Percentiles rank a stretch among this genome's conserved stretches.
These are phyloP conservation scores for Ellobium chinense DNA, from an alignment of 2,888 invertebrate genomes.

Conservation along the genomic window DNA sequence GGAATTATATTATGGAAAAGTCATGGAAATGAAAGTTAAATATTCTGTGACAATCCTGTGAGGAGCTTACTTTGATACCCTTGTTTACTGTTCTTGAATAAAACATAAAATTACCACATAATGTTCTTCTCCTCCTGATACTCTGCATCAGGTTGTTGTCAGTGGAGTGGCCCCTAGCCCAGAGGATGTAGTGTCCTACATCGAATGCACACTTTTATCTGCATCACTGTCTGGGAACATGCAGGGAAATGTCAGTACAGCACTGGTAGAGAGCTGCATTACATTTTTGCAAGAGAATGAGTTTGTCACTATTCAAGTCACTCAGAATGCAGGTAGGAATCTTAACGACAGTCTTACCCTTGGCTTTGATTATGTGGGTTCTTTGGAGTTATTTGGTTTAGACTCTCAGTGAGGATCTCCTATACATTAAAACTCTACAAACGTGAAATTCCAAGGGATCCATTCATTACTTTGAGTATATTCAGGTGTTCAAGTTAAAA, in stretches of 20 bases:
- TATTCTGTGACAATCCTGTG: background rate
- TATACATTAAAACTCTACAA: too few relatives aligned
- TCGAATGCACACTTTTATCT: slow-evolving; percentile 88
- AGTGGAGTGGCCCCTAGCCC: slow-evolving; percentile 89
- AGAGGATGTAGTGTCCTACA: slow-evolving; percentile 87
- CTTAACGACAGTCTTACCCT: too few relatives aligned
- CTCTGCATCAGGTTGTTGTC: slow-evolving; percentile 87
- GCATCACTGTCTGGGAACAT: slow-evolving; percentile 75
- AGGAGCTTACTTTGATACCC: too few relatives aligned
- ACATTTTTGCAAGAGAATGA: slow-evolving; percentile 89
- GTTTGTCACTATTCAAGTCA: slow-evolving; percentile 82
- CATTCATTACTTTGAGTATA: too few relatives aligned
- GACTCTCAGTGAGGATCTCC: too few relatives aligned
- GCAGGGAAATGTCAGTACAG: slow-evolving; percentile 57
- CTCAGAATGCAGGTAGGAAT: slow-evolving; percentile 45
- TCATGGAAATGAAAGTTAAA: background rate
- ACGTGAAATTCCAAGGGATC: too few relatives aligned
- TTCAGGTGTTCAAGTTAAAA: too few relatives aligned
- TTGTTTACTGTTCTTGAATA: too few relatives aligned
- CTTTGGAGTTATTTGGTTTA: too few relatives aligned
- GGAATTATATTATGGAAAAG: background rate
- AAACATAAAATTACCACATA: too few relatives aligned
- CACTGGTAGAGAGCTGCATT: slow-evolving; percentile 81
- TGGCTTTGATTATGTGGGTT: too few relatives aligned
- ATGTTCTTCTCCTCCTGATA: too few relatives aligned